Evolutionary conservation across 92 coral and sea anemone species (phyloP).

Genomic region (Palythoa caribaeorum): DNA sequence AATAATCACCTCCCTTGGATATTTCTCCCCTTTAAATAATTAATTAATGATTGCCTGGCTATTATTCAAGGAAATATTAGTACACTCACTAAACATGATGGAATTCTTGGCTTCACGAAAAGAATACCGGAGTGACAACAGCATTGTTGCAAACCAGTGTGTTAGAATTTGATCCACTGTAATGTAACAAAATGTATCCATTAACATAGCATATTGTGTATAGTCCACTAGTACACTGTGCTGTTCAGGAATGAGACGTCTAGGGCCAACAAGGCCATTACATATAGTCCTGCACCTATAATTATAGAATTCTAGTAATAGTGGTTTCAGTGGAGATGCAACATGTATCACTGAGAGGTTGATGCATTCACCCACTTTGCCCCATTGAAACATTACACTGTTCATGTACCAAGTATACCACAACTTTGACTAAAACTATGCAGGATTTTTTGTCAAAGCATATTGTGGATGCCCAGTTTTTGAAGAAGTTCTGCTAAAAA

Average conservation of each 20-base stretch:
- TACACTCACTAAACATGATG: slow-evolving; percentile 35
- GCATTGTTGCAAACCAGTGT: slow-evolving; percentile 63
- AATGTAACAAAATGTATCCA: neutral
- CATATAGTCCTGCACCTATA: neutral
- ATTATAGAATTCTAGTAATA: neutral
- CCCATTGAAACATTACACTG: neutral
- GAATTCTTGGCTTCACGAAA: slow-evolving; percentile 58
- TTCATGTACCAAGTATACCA: neutral
- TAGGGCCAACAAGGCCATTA: neutral
- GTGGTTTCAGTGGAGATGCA: neutral
- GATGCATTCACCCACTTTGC: neutral
- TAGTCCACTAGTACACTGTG: neutral
- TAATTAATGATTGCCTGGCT: neutral
- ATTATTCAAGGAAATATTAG: neutral
- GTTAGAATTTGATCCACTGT: slow-evolving; percentile 42
- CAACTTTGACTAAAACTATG: neutral
- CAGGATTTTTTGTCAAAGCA: neutral
- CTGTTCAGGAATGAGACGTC: neutral
- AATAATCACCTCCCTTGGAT: neutral
- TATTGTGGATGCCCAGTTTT: neutral
- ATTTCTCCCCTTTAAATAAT: neutral
- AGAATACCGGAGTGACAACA: slow-evolving; percentile 50
- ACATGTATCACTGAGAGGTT: neutral
- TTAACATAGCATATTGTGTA: neutral
- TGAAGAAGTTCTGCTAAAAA: neutral